These are phyloP conservation scores for Physocephala rufipes DNA, from an alignment of 2,888 invertebrate genomes.

Conservation along the genomic window DNA sequence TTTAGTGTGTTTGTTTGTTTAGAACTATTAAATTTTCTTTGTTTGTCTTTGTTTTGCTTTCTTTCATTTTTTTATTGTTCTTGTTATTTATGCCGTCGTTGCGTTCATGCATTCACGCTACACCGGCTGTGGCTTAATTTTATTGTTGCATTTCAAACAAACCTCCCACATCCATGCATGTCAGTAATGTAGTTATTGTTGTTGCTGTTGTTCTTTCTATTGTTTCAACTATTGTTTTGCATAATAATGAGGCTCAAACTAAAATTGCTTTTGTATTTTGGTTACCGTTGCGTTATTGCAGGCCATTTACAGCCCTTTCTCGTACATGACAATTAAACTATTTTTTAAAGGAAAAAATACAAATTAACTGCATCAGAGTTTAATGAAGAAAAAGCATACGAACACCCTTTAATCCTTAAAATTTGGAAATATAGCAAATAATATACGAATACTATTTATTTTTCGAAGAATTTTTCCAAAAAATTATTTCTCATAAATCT, in stretches of 20 bases:
- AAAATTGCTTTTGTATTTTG: background rate
- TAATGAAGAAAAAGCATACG: too few relatives aligned
- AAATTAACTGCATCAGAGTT: too few relatives aligned
- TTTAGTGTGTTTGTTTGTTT: background rate
- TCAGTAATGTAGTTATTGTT: slow-evolving; percentile 18
- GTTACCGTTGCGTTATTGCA: background rate
- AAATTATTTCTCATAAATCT: background rate
- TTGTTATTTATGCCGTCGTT: background rate
- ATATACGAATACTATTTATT: background rate
- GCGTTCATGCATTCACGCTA: slow-evolving; percentile 7
- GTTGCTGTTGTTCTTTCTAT: slow-evolving; percentile 1
- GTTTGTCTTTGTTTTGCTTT: background rate
- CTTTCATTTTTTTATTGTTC: background rate
- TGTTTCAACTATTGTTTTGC: slow-evolving; percentile 7
- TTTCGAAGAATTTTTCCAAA: background rate
- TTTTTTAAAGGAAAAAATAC: too few relatives aligned
- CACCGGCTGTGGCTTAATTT: slow-evolving; percentile 18
- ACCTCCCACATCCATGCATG: background rate
- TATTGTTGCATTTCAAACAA: slow-evolving; percentile 19
- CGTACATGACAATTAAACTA: too few relatives aligned
- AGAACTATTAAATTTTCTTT: slow-evolving; percentile 2
- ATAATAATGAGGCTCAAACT: slow-evolving; percentile 12
- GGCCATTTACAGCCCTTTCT: background rate
- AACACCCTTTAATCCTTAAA: background rate
- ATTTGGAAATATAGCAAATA: background rate